Evolutionary conservation across 2,113 vertebrate species (phyloP).

Genomic region (Ellobius talpinus): DNA sequence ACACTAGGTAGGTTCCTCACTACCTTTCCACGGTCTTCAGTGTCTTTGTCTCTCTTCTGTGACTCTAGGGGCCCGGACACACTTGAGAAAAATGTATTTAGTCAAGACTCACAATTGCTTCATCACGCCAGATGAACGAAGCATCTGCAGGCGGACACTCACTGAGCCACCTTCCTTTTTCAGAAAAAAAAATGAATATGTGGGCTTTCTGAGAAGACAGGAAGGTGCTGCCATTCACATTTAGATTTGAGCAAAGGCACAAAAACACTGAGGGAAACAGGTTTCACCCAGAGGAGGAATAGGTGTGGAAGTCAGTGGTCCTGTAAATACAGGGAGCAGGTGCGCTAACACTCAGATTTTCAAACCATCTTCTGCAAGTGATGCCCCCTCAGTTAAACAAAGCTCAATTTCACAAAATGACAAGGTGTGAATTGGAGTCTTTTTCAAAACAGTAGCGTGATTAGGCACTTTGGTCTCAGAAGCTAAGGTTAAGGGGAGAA

Average conservation of each 20-base stretch:
- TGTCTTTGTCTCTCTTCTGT: not conserved
- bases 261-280: not conserved
- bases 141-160: not conserved
- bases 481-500: conserved; percentile 82
- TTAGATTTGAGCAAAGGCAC: conserved; percentile 35
- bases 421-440: conserved; percentile 72
- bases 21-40: not conserved
- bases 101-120: conserved; percentile 24
- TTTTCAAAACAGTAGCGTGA: conserved; percentile 78
- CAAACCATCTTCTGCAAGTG: not conserved
- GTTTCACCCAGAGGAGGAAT: not conserved
- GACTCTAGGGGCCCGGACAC: no score
- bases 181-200: conserved; percentile 18
- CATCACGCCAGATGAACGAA: conserved; percentile 46
- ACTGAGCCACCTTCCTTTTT: conserved; percentile 62
- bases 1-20: not conserved
- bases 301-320: not conserved
- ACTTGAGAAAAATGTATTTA: not conserved
- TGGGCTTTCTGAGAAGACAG: not conserved
- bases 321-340: not conserved
- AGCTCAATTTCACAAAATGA: conserved; percentile 1
- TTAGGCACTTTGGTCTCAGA: conserved; percentile 78
- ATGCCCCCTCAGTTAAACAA: not conserved
- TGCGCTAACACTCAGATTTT: not conserved
- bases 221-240: not conserved